phyloP scores from a whole-genome alignment of 2,888 invertebrate genomes.

The Penaeus monodon region DNA sequence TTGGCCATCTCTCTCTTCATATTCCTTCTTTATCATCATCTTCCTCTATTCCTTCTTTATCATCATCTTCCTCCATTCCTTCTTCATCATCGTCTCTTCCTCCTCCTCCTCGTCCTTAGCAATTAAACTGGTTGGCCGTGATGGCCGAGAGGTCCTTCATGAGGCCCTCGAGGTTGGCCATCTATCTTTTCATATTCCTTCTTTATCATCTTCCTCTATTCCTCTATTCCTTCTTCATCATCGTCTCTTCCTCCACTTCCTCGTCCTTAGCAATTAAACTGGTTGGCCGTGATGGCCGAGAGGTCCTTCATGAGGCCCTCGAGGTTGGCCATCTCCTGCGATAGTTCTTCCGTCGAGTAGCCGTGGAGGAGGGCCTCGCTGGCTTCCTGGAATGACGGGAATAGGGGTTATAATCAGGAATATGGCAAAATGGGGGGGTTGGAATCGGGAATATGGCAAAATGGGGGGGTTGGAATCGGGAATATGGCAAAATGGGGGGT shows the following conservation, averaged over 20 bases:
- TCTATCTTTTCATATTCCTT: no score
- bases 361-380: conserved; percentile 60
- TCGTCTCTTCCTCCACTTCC: not conserved
- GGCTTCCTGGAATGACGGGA: conserved; percentile 37
- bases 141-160: conserved; percentile 98
- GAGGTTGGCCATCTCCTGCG: conserved; percentile 97
- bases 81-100: not conserved
- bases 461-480: no score
- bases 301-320: conserved; percentile 98
- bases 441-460: no score
- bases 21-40: no score
- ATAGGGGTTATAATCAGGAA: not conserved
- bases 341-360: conserved; percentile 88
- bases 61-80: no score
- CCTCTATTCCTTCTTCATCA: no score
- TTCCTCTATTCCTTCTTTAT: no score
- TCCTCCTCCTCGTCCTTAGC: conserved; percentile 8
- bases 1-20: no score
- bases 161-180: conserved; percentile 96
- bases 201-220: no score
- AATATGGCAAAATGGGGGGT: no score
- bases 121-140: conserved; percentile 89
- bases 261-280: conserved; percentile 75
- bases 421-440: no score
- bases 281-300: conserved; percentile 95